A percentile compares a stretch with the other conserved stretches of the same genome.
Evolutionary conservation across 2,797 vertebrate genomes (phyloP).

Genomic region (Todus mexicanus): DNA sequence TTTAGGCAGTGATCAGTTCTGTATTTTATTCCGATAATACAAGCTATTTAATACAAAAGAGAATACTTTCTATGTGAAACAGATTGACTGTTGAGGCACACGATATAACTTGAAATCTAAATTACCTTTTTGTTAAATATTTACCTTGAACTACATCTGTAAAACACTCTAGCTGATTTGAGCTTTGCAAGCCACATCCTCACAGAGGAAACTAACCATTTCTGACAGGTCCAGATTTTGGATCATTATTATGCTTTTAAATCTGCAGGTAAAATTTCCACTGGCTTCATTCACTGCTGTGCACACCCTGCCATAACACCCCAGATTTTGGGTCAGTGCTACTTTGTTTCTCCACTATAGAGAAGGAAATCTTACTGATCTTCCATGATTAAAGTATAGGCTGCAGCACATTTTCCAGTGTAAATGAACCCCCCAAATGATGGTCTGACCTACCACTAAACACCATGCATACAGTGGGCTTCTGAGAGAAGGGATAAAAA

Average conservation of each 20-base stretch:
- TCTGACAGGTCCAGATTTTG: not conserved
- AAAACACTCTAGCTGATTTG: not conserved
- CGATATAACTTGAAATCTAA: not conserved
- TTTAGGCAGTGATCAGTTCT: not conserved
- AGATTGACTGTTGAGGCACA: not conserved
- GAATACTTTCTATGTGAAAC: not conserved
- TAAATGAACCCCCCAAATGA: not conserved
- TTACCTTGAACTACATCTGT: not conserved
- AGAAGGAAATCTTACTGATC: not conserved
- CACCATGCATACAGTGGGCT: accelerated
- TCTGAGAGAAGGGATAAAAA: not conserved
- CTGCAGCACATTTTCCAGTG: accelerated
- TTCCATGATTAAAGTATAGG: accelerated
- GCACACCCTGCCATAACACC: not conserved
- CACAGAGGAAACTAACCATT: not conserved
- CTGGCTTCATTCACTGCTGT: not conserved
- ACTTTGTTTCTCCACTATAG: not conserved
- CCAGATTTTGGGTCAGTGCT: not conserved
- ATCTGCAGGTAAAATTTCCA: not conserved
- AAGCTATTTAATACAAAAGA: not conserved
- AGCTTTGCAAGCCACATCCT: not conserved
- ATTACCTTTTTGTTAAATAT: not conserved
- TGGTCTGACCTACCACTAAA: not conserved
- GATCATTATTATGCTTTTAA: not conserved
- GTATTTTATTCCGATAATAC: not conserved